Conservation (phyloP, 1,140 invertebrate species). For the Helicoverpa zea region DNA sequence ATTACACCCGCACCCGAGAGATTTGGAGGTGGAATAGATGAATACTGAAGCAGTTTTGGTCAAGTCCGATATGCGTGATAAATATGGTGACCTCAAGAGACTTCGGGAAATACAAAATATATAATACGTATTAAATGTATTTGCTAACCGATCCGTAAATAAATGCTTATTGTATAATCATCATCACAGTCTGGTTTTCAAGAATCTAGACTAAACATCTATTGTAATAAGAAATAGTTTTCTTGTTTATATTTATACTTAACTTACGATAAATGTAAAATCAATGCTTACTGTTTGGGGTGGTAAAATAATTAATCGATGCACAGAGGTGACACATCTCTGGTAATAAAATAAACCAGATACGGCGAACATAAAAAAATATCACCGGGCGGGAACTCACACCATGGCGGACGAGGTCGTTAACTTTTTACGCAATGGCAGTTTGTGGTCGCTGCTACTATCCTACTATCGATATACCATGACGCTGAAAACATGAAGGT, state of each 20-base stretch:
- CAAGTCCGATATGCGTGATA: too few relatives aligned
- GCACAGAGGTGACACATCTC: conserved; percentile 32
- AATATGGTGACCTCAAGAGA: too few relatives aligned
- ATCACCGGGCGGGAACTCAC: conserved; percentile 21
- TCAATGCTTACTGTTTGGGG: background rate
- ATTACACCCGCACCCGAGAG: background rate
- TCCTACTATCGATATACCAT: background rate
- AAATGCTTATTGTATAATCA: too few relatives aligned
- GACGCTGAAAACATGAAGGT: conserved; percentile 6
- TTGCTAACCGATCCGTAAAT: too few relatives aligned
- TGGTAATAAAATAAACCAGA: conserved; percentile 36
- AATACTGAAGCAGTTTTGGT: background rate
- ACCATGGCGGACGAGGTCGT: conserved; percentile 37
- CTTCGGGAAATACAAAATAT: too few relatives aligned
- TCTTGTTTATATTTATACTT: too few relatives aligned
- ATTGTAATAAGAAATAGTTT: too few relatives aligned
- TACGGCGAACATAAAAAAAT: conserved; percentile 22
- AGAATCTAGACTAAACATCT: too few relatives aligned
- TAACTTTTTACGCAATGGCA: conserved; percentile 45
- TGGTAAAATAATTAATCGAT: conserved; percentile 22
- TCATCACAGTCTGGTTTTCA: too few relatives aligned
- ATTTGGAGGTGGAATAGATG: background rate
- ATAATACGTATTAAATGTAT: too few relatives aligned
- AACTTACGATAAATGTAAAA: background rate
- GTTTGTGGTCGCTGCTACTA: conserved; percentile 18